A percentile compares a stretch with the other conserved stretches of the same genome.
phyloP scores from a whole-genome alignment of 1,140 invertebrate genomes.

The Theocolax elegans region DNA sequence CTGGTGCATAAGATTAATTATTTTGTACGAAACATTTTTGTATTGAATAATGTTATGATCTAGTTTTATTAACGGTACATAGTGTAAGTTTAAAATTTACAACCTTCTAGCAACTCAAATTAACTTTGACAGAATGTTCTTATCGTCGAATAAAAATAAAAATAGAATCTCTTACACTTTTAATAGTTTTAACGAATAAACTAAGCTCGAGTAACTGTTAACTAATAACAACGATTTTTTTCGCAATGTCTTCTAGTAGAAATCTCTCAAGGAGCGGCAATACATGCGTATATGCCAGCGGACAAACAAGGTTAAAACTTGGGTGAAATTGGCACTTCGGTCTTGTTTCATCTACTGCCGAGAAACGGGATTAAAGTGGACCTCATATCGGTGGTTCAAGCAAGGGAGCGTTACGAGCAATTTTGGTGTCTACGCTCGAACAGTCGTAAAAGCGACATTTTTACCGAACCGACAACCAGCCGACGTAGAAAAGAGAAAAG shows the following conservation, averaged over 20 bases:
- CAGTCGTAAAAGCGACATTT: constrained; percentile 16
- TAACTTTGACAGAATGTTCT: too few relatives aligned
- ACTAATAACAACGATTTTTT: background rate
- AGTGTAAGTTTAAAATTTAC: too few relatives aligned
- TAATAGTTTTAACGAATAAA: too few relatives aligned
- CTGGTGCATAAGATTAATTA: too few relatives aligned
- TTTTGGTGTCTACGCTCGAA: constrained; percentile 10
- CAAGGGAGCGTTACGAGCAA: constrained; percentile 23
- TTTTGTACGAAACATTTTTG: too few relatives aligned
- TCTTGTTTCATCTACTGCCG: constrained; percentile 9
- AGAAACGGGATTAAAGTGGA: constrained; percentile 23
- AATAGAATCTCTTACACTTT: too few relatives aligned
- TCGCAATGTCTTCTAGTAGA: background rate
- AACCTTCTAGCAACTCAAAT: too few relatives aligned
- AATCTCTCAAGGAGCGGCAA: background rate
- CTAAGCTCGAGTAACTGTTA: too few relatives aligned
- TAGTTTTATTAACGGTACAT: too few relatives aligned
- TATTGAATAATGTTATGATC: too few relatives aligned
- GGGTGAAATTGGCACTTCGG: constrained; percentile 9
- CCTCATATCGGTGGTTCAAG: background rate
- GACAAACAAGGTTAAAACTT: background rate
- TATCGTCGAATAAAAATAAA: too few relatives aligned
- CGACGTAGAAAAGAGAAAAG: background rate
- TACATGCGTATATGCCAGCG: background rate
- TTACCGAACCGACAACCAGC: background rate